phyloP scores from a whole-genome alignment of 2,797 vertebrate genomes.

The Sebastes matsubarae region DNA sequence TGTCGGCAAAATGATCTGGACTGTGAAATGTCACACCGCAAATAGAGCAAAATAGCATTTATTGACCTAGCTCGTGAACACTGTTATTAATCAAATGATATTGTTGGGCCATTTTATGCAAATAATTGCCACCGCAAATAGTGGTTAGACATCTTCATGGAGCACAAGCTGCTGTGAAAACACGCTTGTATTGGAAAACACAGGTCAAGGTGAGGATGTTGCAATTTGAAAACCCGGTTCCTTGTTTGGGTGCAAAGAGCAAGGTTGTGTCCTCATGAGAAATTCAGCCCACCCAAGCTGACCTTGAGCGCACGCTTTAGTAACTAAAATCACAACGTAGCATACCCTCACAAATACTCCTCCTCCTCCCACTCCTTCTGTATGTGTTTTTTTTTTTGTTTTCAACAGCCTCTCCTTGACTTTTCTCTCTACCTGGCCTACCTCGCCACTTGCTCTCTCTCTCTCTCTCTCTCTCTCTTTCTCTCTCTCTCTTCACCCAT shows the following conservation, averaged over 20 bases:
- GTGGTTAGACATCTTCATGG: not conserved
- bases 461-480: not conserved
- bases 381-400: slow-evolving; percentile 13
- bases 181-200: not conserved
- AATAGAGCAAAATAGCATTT: slow-evolving; percentile 15
- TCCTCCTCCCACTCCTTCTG: slow-evolving; percentile 22
- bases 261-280: slow-evolving; percentile 43
- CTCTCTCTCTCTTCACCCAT: slow-evolving; percentile 20
- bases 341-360: slow-evolving; percentile 24
- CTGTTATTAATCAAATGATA: not conserved
- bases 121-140: not conserved
- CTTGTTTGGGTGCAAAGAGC: slow-evolving; percentile 42
- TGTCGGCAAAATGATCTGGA: slow-evolving; percentile 36
- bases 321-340: slow-evolving; percentile 32
- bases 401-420: slow-evolving; percentile 67
- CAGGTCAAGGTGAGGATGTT: slow-evolving; percentile 33
- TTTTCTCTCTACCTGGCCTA: slow-evolving; percentile 45
- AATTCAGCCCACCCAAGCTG: slow-evolving; percentile 42
- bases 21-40: slow-evolving; percentile 43
- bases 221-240: slow-evolving; percentile 36
- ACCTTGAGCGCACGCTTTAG: slow-evolving; percentile 46
- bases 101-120: not conserved
- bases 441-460: slow-evolving; percentile 11
- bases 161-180: not conserved
- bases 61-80: not conserved